A percentile compares a stretch with the other conserved stretches of the same genome.
These are phyloP conservation scores for Enteromius unitaeniatus DNA, from an alignment of 2,797 vertebrate species.

Conservation along the genomic window DNA sequence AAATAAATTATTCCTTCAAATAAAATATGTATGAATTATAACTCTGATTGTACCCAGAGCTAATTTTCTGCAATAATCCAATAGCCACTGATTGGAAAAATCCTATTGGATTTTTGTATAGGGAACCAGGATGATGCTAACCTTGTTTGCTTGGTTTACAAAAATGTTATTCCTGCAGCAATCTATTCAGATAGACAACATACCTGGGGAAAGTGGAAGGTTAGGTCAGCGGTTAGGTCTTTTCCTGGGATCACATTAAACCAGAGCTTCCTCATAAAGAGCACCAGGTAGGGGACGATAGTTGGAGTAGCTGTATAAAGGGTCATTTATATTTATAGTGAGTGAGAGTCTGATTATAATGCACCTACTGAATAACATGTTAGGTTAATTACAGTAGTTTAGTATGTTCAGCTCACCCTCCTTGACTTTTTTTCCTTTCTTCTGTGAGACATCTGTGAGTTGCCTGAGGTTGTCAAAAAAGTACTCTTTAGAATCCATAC, in stretches of 20 bases:
- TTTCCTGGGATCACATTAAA: constrained; percentile 89
- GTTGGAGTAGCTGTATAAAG: constrained; percentile 4
- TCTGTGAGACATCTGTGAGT: constrained; percentile 76
- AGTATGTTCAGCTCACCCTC: constrained; percentile 77
- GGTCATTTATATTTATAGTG: not conserved
- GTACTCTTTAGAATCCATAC: constrained; percentile 87
- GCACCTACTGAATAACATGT: not conserved
- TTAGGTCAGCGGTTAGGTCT: constrained; percentile 86
- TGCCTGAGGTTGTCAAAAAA: constrained; percentile 92
- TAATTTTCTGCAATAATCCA: not conserved
- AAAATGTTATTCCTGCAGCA: not conserved
- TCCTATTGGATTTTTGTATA: not conserved
- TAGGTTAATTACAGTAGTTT: not conserved
- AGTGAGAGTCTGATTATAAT: constrained; percentile 15
- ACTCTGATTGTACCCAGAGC: not conserved
- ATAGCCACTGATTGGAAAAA: not conserved
- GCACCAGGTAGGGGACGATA: constrained; percentile 79
- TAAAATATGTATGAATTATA: not conserved
- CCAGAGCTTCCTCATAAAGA: constrained; percentile 95
- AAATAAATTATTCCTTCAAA: too few relatives aligned
- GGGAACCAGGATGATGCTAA: not conserved
- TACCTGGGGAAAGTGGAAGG: constrained; percentile 96
- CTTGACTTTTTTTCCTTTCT: constrained; percentile 82
- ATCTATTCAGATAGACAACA: constrained; percentile 18
- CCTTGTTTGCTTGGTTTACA: not conserved